phyloP scores from a whole-genome alignment of 35 echinoderm and acorn worm genomes.

The Lytechinus pictus region DNA sequence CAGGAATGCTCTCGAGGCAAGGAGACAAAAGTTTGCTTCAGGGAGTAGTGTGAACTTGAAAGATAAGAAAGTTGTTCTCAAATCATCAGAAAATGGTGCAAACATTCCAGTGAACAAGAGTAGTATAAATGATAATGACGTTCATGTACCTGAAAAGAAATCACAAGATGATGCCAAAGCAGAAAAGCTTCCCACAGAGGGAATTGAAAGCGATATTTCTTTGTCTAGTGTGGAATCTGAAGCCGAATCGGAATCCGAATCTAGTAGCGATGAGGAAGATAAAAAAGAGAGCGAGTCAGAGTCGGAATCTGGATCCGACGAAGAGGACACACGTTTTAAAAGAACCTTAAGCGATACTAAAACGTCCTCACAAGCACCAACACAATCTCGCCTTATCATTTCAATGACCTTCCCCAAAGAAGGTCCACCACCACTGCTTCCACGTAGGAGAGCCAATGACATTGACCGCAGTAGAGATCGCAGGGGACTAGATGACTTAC shows the following conservation, averaged over 20 bases:
- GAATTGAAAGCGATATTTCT: constrained; percentile 49
- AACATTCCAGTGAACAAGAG: not conserved
- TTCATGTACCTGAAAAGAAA: not conserved
- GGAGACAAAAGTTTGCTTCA: constrained; percentile 53
- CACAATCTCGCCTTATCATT: constrained; percentile 48
- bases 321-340: constrained; percentile 64
- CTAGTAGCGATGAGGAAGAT: constrained; percentile 3
- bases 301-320: constrained; percentile 55
- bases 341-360: not conserved
- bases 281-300: constrained; percentile 30
- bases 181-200: not conserved
- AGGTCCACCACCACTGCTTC: not conserved
- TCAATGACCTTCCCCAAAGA: constrained; percentile 55
- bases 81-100: constrained; percentile 25
- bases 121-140: not conserved
- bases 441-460: not conserved
- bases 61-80: not conserved
- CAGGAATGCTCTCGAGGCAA: constrained; percentile 53
- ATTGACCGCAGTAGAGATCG: constrained; percentile 47
- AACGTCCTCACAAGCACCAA: not conserved
- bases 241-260: constrained; percentile 37
- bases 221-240: constrained; percentile 53
- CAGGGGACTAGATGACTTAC: not conserved
- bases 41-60: constrained; percentile 27
- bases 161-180: constrained; percentile 11